Base-by-base conservation (phyloP, 2,113 vertebrate genomes). In the Pitta sordida region DNA sequence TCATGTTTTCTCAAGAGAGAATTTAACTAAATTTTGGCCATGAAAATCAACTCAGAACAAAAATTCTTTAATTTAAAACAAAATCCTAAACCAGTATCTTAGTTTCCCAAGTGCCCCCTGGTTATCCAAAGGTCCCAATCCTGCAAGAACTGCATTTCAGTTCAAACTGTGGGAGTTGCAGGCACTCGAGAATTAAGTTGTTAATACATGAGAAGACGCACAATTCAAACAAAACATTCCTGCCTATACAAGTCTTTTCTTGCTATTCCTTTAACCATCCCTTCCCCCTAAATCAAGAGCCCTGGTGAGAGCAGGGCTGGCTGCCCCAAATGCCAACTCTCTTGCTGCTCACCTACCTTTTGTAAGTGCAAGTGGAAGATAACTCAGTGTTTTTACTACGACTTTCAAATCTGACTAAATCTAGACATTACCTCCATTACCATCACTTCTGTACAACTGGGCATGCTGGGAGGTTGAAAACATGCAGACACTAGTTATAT, bases 211-310 rank as follows among this genome's bases (percentile, higher is more conserved):
- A 89, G 70, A 85, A 91, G 91, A 91, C 62, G 85, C 30, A 78
- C 74, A 90, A 86, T 83, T 95, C 88, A 92, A 93, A 85, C 55
- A 86, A 49, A 91, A 67, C 51, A 41, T 67, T 80, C 91, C 81
- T 91, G 79, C 74, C 83, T 87, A 48, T 51, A 82, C 82, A 74
- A 80, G 91, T 85, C 86, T 88, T 68, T 67, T 87, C 87, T 79
- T 95, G 92, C 64, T 83, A 14, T 29, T 89, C 67, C 65, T 88
- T 75, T 83, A 80, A 80, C 55, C 60, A 86, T 36, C 52, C 48
- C 74, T 86, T 49, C 34, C 26, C 56, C 37, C 34, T 26, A 30
- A 64, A 34, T 19, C 37, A 3, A 93, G 30, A 46, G 80, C 52
- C 37, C 58, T n/a, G 56, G 36, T 24, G 68, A 83, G 79, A 46